A percentile compares a stretch with the other conserved stretches of the same genome.
Evolutionary conservation across 1,140 invertebrate genomes (phyloP).

Genomic region (Zaprionus lachaisei): DNA sequence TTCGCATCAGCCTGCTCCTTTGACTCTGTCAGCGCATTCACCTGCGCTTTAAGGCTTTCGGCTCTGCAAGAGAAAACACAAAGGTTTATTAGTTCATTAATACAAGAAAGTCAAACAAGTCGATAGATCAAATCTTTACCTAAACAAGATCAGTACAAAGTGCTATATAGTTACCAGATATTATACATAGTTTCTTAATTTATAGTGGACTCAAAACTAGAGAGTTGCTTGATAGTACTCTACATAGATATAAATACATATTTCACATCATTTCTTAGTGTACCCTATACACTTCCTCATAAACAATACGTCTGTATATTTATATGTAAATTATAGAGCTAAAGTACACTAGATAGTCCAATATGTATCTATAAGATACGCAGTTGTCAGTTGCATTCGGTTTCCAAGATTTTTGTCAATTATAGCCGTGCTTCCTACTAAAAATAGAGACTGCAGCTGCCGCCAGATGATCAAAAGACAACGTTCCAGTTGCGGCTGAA

Average conservation of each 20-base stretch:
- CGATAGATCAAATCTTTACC: too few species aligned
- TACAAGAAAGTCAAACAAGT: too few species aligned
- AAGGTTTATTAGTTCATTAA: neutral
- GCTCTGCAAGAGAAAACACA: slow-evolving; percentile 36
- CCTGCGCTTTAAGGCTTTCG: slow-evolving; percentile 30
- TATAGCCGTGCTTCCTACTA: slow-evolving; percentile 54
- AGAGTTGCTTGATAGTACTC: too few species aligned
- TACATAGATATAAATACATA: too few species aligned
- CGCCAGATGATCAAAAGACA: slow-evolving; percentile 42
- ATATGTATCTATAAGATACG: slow-evolving; percentile 1
- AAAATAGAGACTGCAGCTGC: slow-evolving; percentile 63
- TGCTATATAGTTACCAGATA: too few species aligned
- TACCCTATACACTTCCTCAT: neutral
- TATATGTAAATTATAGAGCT: neutral
- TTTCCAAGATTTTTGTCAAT: slow-evolving; percentile 30
- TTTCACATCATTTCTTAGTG: too few species aligned
- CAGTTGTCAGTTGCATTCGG: slow-evolving; percentile 16
- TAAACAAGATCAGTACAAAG: too few species aligned
- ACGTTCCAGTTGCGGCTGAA: slow-evolving; percentile 60
- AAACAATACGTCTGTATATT: neutral
- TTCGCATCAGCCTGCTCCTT: slow-evolving; percentile 51
- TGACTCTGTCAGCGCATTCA: slow-evolving; percentile 31
- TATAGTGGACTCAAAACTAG: too few species aligned
- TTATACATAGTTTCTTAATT: too few species aligned
- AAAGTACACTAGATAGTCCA: neutral